phyloP scores from a whole-genome alignment of 2,113 vertebrate species.

The Astur gentilis region DNA sequence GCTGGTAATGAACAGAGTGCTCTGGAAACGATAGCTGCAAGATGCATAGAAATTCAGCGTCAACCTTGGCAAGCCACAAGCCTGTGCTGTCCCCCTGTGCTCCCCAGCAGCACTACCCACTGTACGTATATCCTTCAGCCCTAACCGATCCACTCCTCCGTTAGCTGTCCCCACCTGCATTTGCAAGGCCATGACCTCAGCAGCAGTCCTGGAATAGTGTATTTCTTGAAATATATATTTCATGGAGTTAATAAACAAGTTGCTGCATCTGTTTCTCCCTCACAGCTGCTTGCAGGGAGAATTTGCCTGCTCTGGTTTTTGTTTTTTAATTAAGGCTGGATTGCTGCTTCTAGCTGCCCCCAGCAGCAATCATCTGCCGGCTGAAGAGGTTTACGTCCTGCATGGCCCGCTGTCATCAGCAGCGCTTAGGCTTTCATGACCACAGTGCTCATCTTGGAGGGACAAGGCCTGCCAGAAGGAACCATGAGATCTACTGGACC shows the following conservation, averaged over 20 bases:
- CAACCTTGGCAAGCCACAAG: background rate
- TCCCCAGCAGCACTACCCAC: background rate
- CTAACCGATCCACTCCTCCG: background rate
- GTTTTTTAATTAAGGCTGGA: background rate
- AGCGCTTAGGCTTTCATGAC: background rate
- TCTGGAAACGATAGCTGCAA: background rate
- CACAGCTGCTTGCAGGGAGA: background rate
- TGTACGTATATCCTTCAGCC: background rate
- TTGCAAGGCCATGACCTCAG: background rate
- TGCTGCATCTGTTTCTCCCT: background rate
- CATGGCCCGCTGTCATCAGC: background rate
- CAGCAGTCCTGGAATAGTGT: background rate
- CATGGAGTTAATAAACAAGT: background rate
- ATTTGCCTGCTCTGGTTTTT: background rate
- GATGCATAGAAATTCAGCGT: background rate
- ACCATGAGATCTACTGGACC: background rate
- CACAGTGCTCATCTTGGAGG: background rate
- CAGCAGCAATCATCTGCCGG: background rate
- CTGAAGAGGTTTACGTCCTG: background rate
- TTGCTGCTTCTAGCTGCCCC: background rate
- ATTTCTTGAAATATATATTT: background rate
- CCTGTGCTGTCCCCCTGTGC: background rate
- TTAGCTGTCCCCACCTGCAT: background rate
- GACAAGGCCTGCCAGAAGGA: background rate
- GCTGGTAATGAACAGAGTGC: background rate